phyloP scores from a whole-genome alignment of 2,888 invertebrate species.

The Tetranychus truncatus region DNA sequence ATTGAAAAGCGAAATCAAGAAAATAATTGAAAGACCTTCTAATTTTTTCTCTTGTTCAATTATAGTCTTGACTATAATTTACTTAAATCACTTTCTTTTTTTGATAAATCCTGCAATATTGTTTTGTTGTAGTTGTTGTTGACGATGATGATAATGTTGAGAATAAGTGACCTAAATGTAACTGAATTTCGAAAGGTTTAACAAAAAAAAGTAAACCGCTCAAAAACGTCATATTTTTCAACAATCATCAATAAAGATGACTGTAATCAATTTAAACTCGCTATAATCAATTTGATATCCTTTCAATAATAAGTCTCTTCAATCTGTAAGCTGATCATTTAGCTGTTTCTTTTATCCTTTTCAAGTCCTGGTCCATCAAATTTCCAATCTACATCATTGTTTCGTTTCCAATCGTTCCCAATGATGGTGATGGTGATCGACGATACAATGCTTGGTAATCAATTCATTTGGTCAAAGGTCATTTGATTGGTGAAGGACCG shows the following conservation, averaged over 20 bases:
- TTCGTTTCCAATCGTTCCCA: too few species aligned
- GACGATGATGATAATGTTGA: not conserved
- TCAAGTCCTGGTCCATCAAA: not conserved
- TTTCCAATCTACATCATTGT: too few species aligned
- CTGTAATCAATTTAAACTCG: not conserved
- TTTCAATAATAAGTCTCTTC: not conserved
- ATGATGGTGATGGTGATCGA: too few species aligned
- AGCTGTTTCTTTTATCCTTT: not conserved
- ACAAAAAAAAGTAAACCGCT: not conserved
- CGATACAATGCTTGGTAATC: not conserved
- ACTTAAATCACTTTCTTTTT: not conserved
- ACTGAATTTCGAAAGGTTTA: not conserved
- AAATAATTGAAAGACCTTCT: too few species aligned
- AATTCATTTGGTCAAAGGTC: not conserved
- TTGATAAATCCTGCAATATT: not conserved
- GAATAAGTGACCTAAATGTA: not conserved
- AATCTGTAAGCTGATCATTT: not conserved
- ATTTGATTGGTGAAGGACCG: not conserved
- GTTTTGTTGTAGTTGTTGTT: not conserved
- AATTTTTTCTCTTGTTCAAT: too few species aligned
- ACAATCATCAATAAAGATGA: not conserved
- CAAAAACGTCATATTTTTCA: not conserved
- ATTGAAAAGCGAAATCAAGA: too few species aligned
- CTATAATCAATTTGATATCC: not conserved
- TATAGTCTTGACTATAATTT: not conserved